Evolutionary conservation across 1,140 invertebrate species (phyloP).

Genomic region (Probaryconus sp.): DNA sequence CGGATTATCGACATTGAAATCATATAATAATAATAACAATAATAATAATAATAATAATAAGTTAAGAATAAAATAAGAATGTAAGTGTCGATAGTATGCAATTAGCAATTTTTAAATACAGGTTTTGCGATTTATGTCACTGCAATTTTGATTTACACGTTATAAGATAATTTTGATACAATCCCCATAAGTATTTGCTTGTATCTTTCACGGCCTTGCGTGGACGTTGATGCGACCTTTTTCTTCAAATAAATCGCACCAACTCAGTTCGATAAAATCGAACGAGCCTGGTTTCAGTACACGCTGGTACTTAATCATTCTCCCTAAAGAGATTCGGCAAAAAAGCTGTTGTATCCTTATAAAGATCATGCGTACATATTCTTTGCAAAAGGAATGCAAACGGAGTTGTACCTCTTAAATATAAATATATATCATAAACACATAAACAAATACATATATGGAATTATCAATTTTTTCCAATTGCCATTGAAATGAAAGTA

Average conservation of each 20-base stretch:
- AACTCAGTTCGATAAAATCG: constrained; percentile 43
- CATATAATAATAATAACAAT: neutral
- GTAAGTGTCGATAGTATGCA: constrained; percentile 3
- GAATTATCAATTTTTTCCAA: too few species aligned
- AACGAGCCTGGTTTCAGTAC: constrained; percentile 29
- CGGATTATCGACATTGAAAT: too few species aligned
- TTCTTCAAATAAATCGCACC: constrained; percentile 45
- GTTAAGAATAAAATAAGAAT: too few species aligned
- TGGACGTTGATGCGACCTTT: constrained; percentile 36
- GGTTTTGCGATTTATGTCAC: constrained; percentile 10
- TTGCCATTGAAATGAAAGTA: too few species aligned
- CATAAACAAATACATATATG: too few species aligned
- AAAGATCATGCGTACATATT: constrained; percentile 24
- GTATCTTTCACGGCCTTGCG: constrained; percentile 37
- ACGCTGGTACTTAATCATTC: constrained; percentile 43
- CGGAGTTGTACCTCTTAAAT: too few species aligned
- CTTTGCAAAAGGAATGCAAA: constrained; percentile 11
- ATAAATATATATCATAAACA: too few species aligned
- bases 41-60: constrained; percentile 10
- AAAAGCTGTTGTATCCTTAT: constrained; percentile 40
- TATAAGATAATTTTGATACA: constrained; percentile 24
- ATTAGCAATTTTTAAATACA: constrained; percentile 5
- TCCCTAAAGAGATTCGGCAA: constrained; percentile 24
- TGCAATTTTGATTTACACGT: constrained; percentile 24
- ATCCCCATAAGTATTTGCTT: constrained; percentile 18